Evolutionary conservation across 2,797 vertebrate genomes (phyloP).

Genomic region (Florisuga fusca): DNA sequence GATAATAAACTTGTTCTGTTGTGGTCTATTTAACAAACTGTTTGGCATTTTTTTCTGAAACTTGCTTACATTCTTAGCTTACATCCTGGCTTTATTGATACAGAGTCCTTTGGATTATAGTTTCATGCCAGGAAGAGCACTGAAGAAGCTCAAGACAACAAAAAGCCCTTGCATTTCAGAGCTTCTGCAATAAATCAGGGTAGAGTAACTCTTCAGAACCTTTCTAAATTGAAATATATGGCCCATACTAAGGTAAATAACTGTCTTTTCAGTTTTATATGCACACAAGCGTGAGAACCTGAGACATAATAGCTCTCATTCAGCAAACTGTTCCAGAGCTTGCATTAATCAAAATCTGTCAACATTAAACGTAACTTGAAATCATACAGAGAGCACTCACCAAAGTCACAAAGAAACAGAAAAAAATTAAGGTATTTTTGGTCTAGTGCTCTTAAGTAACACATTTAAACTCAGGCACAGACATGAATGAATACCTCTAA

Average conservation of each 20-base stretch:
- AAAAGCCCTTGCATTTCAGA: constrained; percentile 44
- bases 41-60: constrained; percentile 71
- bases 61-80: constrained; percentile 77
- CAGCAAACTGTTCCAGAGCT: not conserved
- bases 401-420: not conserved
- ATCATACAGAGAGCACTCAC: not conserved
- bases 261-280: not conserved
- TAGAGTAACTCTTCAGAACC: not conserved
- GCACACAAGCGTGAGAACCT: rapidly evolving
- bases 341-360: not conserved
- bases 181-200: not conserved
- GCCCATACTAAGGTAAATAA: not conserved
- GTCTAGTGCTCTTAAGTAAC: not conserved
- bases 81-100: constrained; percentile 76
- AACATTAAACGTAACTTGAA: not conserved
- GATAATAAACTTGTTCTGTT: constrained; percentile 77
- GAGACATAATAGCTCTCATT: not conserved
- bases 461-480: not conserved
- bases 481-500: rapidly evolving
- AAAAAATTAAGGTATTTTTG: not conserved
- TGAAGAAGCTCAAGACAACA: constrained; percentile 66
- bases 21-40: constrained; percentile 81
- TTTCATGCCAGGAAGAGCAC: constrained; percentile 59
- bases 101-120: constrained; percentile 76
- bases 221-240: not conserved